Conservation (phyloP, 2,797 vertebrate genomes). For the Morus bassanus region DNA sequence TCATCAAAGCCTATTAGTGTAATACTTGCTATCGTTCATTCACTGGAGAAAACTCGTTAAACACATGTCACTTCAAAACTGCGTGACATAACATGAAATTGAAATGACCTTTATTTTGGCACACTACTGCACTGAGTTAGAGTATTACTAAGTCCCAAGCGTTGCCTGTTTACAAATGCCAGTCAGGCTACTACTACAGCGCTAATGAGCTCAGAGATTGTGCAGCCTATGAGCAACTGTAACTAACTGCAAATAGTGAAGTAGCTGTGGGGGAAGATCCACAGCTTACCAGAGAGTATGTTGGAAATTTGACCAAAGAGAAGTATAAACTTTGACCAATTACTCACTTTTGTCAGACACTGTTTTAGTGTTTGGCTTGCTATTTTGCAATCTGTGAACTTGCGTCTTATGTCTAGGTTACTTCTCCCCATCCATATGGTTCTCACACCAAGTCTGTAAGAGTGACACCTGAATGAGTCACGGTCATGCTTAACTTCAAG, state of each 20-base stretch:
- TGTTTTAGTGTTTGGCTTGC: neutral
- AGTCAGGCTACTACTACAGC: neutral
- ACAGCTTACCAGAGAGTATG: neutral
- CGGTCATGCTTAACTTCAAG: constrained; percentile 43
- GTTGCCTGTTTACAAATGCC: constrained; percentile 8
- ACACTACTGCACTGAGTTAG: neutral
- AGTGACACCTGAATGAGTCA: constrained; percentile 50
- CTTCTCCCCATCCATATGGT: constrained; percentile 26
- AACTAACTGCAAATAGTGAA: constrained; percentile 5
- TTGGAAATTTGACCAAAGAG: neutral
- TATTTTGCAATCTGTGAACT: neutral
- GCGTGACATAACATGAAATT: constrained; percentile 45
- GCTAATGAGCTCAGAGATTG: neutral
- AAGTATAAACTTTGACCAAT: neutral
- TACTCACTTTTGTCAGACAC: neutral
- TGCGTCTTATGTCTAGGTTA: neutral
- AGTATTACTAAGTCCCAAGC: neutral
- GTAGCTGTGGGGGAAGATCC: neutral
- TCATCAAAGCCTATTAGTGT: constrained; percentile 37
- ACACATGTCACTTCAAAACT: constrained; percentile 63
- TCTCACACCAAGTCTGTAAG: constrained; percentile 23
- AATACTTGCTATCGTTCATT: constrained; percentile 56
- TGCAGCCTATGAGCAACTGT: neutral
- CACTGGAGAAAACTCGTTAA: constrained; percentile 58
- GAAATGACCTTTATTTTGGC: constrained; percentile 66